Evolutionary conservation across 2,797 vertebrate species (phyloP), one percentile per base, ranked within the genome.

Genomic region (Numenius phaeopus): DNA sequence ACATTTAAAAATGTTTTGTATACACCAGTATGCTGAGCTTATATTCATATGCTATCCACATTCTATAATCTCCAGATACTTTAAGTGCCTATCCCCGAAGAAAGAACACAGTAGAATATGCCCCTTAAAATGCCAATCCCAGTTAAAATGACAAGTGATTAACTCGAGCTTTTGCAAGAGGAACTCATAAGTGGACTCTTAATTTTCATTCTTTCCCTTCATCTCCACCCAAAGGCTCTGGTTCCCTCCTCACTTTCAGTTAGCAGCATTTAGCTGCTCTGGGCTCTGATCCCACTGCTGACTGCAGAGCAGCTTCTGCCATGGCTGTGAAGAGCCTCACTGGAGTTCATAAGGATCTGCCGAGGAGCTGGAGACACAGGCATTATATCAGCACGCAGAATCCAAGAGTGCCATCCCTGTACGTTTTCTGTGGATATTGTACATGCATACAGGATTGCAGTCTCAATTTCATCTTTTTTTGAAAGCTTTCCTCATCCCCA

Each of bases 141-240:
- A 52, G 37, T 65, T 90, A 73, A 88, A 90, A 76, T 32, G 7
- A 40, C 34, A 66, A 88, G n/a, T 44, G 5, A 90, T 57, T 34
- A 87, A 55, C 40, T 52, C 3, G 9, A 90, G 39, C 4, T 83
- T 89, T 81, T 80, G 32, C 27, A 69, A 64, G 62, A 79, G 32
- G 66, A 90, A 65, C 39, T 82, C 50, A 12, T 29, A 86, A 67
- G 21, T 44, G 50, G 70, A 49, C 22, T 65, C 37, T 62, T 59
- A 14, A 89, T 83, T 82, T 95, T 89, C 71, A 47, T 69, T 93
- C 64, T 70, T 87, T 72, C 67, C 49, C 70, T 89, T 67, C n/a
- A 57, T 90, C 34, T 89, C 78, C 30, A 72, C 47, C 23, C 70
- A 73, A 72, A 75, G 21, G 79, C 67, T 79, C 19, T 85, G 42